These are phyloP conservation scores for Orchesella cincta DNA, from an alignment of 1,140 invertebrate genomes.

Conservation along the genomic window DNA sequence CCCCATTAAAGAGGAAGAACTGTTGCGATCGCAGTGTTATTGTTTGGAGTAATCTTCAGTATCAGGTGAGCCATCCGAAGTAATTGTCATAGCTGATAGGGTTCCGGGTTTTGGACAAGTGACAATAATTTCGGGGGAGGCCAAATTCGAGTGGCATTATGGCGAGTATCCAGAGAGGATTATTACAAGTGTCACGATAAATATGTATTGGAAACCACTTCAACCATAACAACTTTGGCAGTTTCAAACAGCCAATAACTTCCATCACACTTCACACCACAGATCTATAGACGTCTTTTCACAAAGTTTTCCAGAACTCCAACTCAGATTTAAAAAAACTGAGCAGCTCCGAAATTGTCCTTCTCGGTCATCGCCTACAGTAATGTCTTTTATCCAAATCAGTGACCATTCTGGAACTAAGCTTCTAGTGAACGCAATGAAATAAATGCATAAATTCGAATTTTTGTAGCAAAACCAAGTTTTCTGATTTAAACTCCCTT, in stretches of 20 bases:
- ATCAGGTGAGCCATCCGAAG: background rate
- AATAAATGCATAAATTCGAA: too few relatives aligned
- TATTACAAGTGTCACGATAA: background rate
- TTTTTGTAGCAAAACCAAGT: too few relatives aligned
- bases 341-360: background rate
- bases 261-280: too few relatives aligned
- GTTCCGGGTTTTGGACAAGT: conserved; percentile 7
- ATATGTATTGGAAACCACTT: background rate
- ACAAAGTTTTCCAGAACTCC: background rate
- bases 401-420: too few relatives aligned
- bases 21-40: background rate
- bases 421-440: too few relatives aligned
- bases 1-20: background rate
- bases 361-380: too few relatives aligned
- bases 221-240: too few relatives aligned
- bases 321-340: background rate
- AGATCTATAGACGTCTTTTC: too few relatives aligned
- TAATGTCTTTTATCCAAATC: too few relatives aligned
- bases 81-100: background rate
- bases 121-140: conserved; percentile 1
- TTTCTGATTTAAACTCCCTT: too few relatives aligned
- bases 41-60: background rate
- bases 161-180: background rate
- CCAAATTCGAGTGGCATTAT: background rate
- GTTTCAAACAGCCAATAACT: too few relatives aligned